phyloP scores from a whole-genome alignment of 2,797 vertebrate genomes.

The Ctenopoma multispine region DNA sequence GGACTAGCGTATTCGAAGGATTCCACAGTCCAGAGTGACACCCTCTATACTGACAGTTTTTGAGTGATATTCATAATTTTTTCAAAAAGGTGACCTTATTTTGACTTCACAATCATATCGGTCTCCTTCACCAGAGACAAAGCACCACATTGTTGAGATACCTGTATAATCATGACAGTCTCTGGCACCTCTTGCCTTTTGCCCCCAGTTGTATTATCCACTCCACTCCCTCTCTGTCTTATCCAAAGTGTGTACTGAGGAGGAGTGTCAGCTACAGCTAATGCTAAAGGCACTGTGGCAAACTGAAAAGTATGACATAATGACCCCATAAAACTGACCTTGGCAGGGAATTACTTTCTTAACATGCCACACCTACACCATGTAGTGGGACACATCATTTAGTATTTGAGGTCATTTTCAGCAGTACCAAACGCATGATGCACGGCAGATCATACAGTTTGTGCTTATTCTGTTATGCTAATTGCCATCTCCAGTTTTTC shows the following conservation, averaged over 20 bases:
- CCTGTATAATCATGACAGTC: constrained; percentile 63
- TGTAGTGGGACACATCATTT: constrained; percentile 44
- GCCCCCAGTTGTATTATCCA: constrained; percentile 64
- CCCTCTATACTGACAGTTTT: constrained; percentile 14
- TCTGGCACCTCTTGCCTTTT: constrained; percentile 66
- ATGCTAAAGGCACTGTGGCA: constrained; percentile 2
- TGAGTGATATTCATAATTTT: constrained; percentile 57
- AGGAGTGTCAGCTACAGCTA: constrained; percentile 30
- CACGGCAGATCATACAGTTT: constrained; percentile 30
- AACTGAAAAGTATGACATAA: constrained; percentile 36
- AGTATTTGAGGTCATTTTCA: constrained; percentile 49
- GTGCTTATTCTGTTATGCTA: constrained; percentile 47
- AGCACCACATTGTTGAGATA: constrained; percentile 72
- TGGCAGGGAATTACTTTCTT: constrained; percentile 43
- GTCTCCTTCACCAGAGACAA: constrained; percentile 56
- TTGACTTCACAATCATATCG: constrained; percentile 53
- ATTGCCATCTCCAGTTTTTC: constrained; percentile 62
- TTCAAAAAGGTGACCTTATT: constrained; percentile 49
- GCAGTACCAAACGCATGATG: constrained; percentile 44
- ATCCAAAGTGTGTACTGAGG: constrained; percentile 47
- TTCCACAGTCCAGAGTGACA: constrained; percentile 13
- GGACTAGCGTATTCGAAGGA: constrained; percentile 37
- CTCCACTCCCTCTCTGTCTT: constrained; percentile 52
- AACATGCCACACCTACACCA: constrained; percentile 36
- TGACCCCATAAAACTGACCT: constrained; percentile 47